These are phyloP conservation scores for Hydropotes inermis DNA, from an alignment of 2,113 vertebrate species.

Conservation along the genomic window DNA sequence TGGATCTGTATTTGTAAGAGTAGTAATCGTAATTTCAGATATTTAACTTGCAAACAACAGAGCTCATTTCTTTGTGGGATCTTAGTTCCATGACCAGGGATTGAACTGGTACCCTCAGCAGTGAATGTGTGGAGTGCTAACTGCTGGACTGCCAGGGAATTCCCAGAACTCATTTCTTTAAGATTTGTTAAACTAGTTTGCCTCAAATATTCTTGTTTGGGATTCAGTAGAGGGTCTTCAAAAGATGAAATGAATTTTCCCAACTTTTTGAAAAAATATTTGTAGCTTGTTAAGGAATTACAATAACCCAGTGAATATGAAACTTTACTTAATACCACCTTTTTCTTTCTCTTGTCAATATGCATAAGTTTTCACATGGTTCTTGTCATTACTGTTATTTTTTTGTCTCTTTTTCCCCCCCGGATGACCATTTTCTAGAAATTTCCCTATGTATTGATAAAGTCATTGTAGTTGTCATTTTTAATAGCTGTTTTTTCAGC, in stretches of 20 bases:
- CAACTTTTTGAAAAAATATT: not conserved
- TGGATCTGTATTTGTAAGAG: not conserved
- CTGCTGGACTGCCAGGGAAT: not conserved
- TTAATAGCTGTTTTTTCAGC: not conserved
- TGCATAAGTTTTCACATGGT: not conserved
- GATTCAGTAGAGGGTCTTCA: not conserved
- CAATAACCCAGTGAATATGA: not conserved
- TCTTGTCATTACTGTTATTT: slow-evolving; percentile 13
- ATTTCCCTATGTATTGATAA: not conserved
- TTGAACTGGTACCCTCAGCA: not conserved
- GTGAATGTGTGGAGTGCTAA: not conserved
- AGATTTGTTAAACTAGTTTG: not conserved
- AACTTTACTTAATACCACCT: not conserved
- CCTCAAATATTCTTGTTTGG: not conserved
- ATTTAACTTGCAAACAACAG: slow-evolving; percentile 29
- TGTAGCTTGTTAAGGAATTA: not conserved
- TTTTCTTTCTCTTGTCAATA: not conserved
- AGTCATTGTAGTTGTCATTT: not conserved
- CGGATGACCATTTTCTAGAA: not conserved
- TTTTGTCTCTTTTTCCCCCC: not conserved
- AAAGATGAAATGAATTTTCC: slow-evolving; percentile 25
- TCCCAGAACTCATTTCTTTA: not conserved
- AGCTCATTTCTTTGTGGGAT: not conserved
- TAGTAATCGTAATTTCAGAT: slow-evolving; percentile 21
- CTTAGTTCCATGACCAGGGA: not conserved